These are phyloP conservation scores for Lordiphosa collinella DNA, from an alignment of 1,140 invertebrate species.

Conservation along the genomic window DNA sequence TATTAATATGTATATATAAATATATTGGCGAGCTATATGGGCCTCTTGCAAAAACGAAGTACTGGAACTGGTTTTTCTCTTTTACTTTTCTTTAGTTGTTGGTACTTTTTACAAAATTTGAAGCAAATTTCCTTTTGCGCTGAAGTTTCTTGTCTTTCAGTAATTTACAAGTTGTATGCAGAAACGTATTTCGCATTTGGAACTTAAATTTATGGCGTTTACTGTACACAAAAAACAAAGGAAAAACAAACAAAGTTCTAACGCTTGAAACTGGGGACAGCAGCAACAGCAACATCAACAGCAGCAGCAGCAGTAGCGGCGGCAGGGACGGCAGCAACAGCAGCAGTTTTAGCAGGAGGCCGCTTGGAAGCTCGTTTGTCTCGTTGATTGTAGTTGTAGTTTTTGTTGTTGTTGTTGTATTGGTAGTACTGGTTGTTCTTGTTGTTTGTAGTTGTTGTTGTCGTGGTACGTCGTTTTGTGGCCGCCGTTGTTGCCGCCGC, in stretches of 20 bases:
- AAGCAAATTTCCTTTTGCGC: conserved; percentile 67
- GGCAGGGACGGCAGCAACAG: conserved; percentile 6
- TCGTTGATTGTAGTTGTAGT: conserved; percentile 28
- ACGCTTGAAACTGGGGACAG: conserved; percentile 37
- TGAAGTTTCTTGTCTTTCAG: conserved; percentile 49
- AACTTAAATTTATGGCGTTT: conserved; percentile 72
- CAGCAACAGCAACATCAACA: conserved; percentile 20
- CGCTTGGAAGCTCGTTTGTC: conserved; percentile 72
- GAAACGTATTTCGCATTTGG: conserved; percentile 48
- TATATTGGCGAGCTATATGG: conserved; percentile 80
- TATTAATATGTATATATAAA: conserved; percentile 36
- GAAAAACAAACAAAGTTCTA: conserved; percentile 57
- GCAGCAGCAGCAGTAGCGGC: conserved; percentile 15
- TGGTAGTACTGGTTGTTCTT: conserved; percentile 24
- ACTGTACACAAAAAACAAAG: conserved; percentile 53
- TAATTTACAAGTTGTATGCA: conserved; percentile 72
- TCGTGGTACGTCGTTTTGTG: conserved; percentile 17
- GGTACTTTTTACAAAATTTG: conserved; percentile 72
- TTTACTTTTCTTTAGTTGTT: conserved; percentile 58
- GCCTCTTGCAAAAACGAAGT: conserved; percentile 81
- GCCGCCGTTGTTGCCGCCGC: conserved; percentile 35
- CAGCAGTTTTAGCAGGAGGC: conserved; percentile 22
- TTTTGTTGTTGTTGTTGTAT: conserved; percentile 24
- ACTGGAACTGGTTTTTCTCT: conserved; percentile 50
- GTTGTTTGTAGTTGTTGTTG: conserved; percentile 28